These are phyloP conservation scores for Metallyticus violacea DNA, from an alignment of 2,888 invertebrate genomes.

Conservation along the genomic window DNA sequence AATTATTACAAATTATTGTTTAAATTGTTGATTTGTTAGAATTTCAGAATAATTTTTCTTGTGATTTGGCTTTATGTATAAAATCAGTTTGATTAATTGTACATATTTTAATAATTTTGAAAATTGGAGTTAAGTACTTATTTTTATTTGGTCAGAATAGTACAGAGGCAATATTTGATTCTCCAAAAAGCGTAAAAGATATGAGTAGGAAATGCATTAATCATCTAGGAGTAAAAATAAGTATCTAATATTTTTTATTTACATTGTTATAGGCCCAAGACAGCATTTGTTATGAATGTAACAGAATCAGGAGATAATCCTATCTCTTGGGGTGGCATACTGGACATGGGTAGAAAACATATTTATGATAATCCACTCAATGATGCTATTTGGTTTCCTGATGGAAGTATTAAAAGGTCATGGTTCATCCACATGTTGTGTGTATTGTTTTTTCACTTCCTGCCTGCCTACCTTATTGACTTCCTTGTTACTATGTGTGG, in stretches of 20 bases:
- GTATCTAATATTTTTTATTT: too few species aligned
- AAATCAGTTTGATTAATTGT: too few species aligned
- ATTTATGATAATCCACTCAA: conserved; percentile 48
- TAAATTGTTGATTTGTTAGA: too few species aligned
- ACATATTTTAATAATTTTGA: too few species aligned
- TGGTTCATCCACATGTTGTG: conserved; percentile 47
- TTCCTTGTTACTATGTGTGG: conserved; percentile 38
- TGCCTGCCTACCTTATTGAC: conserved; percentile 53
- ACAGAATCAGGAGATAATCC: conserved; percentile 56
- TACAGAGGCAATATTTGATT: too few species aligned
- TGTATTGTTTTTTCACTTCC: conserved; percentile 50
- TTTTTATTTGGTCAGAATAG: too few species aligned
- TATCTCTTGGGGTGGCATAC: conserved; percentile 55
- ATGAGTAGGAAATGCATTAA: neutral
- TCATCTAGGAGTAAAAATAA: neutral
- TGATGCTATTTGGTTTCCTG: conserved; percentile 45
- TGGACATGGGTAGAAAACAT: conserved; percentile 43
- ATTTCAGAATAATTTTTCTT: too few species aligned
- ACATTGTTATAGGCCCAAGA: conserved; percentile 13
- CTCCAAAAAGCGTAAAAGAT: neutral
- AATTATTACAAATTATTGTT: too few species aligned
- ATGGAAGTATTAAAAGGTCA: conserved; percentile 38
- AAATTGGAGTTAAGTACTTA: too few species aligned
- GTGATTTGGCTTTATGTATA: too few species aligned
- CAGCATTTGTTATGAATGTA: conserved; percentile 53